Evolutionary conservation across 1,140 invertebrate genomes (phyloP), one percentile per base, ranked within the genome.

Genomic region (Drosophila mayri): DNA sequence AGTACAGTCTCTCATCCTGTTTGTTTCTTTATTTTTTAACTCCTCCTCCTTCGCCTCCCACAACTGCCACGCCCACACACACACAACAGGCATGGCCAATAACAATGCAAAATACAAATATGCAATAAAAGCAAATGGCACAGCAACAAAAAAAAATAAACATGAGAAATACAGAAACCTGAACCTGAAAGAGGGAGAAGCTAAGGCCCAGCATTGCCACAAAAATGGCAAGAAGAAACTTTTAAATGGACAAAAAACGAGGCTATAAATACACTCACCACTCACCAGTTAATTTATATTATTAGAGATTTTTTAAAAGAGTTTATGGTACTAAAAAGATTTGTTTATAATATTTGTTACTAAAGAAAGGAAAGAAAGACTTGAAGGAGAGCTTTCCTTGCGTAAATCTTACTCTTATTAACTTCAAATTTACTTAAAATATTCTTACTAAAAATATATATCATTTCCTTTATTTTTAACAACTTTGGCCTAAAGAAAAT

Each of bases 51-150:
- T 14, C 1, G 10, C 52, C 57, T 22, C 47, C 59, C 70, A 62
- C 44, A 58, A 43, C 50, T 55, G 52, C 52, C 52, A 55, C 52
- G 52, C 52, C 52, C 37, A 32, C 50, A 14, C 49, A 71, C 37
- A 60, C 38, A 38, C 40, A 41, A 55, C 52, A 68, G 50, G 43
- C 47, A 68, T 41, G 72, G 85, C 84, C 84, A 88, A 87, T 87
- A 87, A 87, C 84, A 87, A 87, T 87, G 85, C 80, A 78, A 86
- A 86, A 87, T 87, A 76, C 84, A 88, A 88, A 88, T 83, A 87
- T 80, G 68, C 76, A 87, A 87, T 79, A 73, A 83, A 83, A 77
- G 64, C 76, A 83, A 87, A 86, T 81, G 67, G 70, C 20, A 22
- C 32, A 32, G 25, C 6, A 35, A 18, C 44, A 87, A 28, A 22